A percentile compares a stretch with the other conserved stretches of the same genome.
Conservation (phyloP, 2,888 invertebrate species). For the Drosophila siamana region DNA sequence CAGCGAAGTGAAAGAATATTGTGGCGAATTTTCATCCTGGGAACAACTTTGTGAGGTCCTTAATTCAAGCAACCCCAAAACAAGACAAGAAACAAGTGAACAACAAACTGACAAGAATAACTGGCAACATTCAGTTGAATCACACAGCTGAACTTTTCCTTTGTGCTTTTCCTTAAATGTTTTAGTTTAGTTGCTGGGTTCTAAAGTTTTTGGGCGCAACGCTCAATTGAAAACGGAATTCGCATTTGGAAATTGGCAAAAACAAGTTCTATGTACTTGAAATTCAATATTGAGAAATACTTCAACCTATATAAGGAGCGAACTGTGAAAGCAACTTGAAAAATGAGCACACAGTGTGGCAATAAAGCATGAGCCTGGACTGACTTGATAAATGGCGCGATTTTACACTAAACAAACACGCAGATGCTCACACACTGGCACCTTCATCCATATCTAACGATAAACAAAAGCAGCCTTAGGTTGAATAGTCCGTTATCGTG, state of each 20-base stretch:
- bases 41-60: background rate
- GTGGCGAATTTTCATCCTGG: background rate
- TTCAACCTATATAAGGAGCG: background rate
- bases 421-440: conserved; percentile 7
- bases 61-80: background rate
- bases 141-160: conserved; percentile 32
- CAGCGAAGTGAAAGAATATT: background rate
- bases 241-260: conserved; percentile 61
- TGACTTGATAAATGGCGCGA: conserved; percentile 68
- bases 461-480: conserved; percentile 36
- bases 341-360: conserved; percentile 57
- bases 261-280: conserved; percentile 41
- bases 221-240: conserved; percentile 55
- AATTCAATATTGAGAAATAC: conserved; percentile 51
- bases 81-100: conserved; percentile 4
- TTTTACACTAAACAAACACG: conserved; percentile 55
- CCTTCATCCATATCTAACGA: conserved; percentile 5
- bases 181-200: conserved; percentile 24
- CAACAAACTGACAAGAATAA: conserved; percentile 26
- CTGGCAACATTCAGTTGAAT: conserved; percentile 25
- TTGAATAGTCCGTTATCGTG: conserved; percentile 36
- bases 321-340: conserved; percentile 37
- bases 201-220: conserved; percentile 44
- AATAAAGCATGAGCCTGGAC: conserved; percentile 46
- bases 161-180: conserved; percentile 35